Evolutionary conservation across 2,888 invertebrate genomes (phyloP).

Genomic region (Cloeon dipterum): DNA sequence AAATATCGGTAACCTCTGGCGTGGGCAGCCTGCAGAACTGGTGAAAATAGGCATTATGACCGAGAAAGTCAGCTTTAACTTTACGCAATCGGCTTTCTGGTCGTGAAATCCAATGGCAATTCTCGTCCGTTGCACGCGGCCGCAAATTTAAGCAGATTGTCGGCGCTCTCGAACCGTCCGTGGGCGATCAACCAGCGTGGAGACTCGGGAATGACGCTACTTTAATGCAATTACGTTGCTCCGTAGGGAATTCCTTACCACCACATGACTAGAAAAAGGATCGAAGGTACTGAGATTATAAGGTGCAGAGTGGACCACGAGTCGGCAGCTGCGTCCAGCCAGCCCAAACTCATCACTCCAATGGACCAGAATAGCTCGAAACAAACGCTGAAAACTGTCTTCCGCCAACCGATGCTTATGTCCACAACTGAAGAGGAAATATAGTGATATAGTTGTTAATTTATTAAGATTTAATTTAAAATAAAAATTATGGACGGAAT

Average conservation of each 20-base stretch:
- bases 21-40: neutral
- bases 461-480: neutral
- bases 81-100: neutral
- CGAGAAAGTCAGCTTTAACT: too few species aligned
- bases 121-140: conserved; percentile 15
- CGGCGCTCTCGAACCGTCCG: conserved; percentile 15
- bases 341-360: conserved; percentile 20
- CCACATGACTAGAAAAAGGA: conserved; percentile 15
- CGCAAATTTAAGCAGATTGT: conserved; percentile 16
- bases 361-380: conserved; percentile 24
- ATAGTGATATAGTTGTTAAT: too few species aligned
- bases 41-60: too few species aligned
- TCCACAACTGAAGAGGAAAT: conserved; percentile 16
- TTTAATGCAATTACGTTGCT: neutral
- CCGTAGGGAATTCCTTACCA: too few species aligned
- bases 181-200: conserved; percentile 21
- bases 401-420: conserved; percentile 18
- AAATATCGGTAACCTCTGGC: too few species aligned
- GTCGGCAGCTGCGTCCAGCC: conserved; percentile 16
- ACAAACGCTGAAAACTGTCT: conserved; percentile 17
- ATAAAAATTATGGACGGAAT: neutral
- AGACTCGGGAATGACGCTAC: conserved; percentile 21
- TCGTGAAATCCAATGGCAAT: neutral
- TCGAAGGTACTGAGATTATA: conserved; percentile 20
- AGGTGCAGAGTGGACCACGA: conserved; percentile 21